phyloP scores from a whole-genome alignment of 2,888 invertebrate genomes.

The Tuta absoluta region DNA sequence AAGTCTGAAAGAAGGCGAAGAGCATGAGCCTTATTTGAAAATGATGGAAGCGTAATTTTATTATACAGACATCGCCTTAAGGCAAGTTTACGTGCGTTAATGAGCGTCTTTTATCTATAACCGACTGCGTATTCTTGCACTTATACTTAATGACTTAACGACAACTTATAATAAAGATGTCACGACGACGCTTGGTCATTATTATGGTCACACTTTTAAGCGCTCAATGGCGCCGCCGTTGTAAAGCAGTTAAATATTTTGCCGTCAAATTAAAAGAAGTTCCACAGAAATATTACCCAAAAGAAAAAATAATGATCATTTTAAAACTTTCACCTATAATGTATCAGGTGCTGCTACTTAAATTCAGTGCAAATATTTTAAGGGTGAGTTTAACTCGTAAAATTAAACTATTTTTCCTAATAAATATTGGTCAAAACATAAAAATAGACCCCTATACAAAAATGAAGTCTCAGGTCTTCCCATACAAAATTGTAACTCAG shows the following conservation, averaged over 20 bases:
- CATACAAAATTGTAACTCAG: too few relatives aligned
- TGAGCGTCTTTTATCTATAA: constrained; percentile 18
- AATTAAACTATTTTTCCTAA: too few relatives aligned
- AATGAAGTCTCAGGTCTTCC: too few relatives aligned
- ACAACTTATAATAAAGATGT: constrained; percentile 17
- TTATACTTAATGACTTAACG: constrained; percentile 16
- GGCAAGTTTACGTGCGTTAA: background rate
- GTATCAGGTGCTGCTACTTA: too few relatives aligned
- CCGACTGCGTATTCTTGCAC: constrained; percentile 8
- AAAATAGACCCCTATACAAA: too few relatives aligned
- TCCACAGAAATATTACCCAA: too few relatives aligned
- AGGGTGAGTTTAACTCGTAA: too few relatives aligned
- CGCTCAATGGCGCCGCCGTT: background rate
- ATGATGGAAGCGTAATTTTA: background rate
- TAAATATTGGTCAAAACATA: too few relatives aligned
- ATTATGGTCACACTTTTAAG: constrained; percentile 15
- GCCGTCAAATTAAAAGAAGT: background rate
- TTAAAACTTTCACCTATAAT: too few relatives aligned
- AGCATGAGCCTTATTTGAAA: background rate
- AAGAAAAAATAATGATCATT: too few relatives aligned
- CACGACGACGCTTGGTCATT: background rate
- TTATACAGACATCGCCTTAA: background rate
- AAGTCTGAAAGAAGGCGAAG: background rate
- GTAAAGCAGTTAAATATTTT: background rate
- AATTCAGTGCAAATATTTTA: too few relatives aligned